phyloP scores from a whole-genome alignment of 30 jellyfish, hydroid and myxozoan genomes.

The Aurelia aurita region DNA sequence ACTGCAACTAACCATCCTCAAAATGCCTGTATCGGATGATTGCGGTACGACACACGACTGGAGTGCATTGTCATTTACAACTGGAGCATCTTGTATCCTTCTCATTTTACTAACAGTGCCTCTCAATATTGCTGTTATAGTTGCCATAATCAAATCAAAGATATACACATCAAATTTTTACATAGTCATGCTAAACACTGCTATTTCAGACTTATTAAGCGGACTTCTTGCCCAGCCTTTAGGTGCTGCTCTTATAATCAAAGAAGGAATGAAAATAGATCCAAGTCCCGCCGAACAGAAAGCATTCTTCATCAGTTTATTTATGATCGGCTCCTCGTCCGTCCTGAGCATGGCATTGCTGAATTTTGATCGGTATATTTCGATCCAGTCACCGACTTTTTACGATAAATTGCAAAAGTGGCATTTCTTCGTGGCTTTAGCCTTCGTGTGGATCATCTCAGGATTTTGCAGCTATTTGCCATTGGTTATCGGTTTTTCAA shows the following conservation, averaged over 20 bases:
- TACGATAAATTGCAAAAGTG: slow-evolving; percentile 19
- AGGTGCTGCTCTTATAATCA: neutral
- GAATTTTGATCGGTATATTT: slow-evolving; percentile 65
- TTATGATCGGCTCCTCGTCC: slow-evolving; percentile 64
- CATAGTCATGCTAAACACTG: slow-evolving; percentile 65
- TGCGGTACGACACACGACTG: neutral
- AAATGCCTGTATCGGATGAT: neutral
- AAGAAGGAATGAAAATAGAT: neutral
- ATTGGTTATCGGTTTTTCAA: neutral
- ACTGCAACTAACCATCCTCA: neutral
- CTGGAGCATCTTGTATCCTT: neutral
- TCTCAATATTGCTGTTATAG: slow-evolving; percentile 51
- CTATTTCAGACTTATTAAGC: slow-evolving; percentile 55
- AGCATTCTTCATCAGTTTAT: slow-evolving; percentile 27
- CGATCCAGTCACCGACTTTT: slow-evolving; percentile 45
- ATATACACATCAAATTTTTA: slow-evolving; percentile 47
- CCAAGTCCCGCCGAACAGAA: neutral
- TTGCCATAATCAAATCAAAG: slow-evolving; percentile 47
- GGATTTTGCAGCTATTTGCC: neutral
- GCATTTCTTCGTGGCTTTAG: slow-evolving; percentile 6
- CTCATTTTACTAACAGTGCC: slow-evolving; percentile 54
- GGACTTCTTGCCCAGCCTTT: slow-evolving; percentile 29
- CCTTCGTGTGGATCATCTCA: neutral
- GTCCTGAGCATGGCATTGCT: slow-evolving; percentile 77
- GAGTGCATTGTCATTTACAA: neutral